A percentile compares a stretch with the other conserved stretches of the same genome.
These are phyloP conservation scores for Girardia tigrina DNA, from an alignment of 2,888 invertebrate species.

Conservation along the genomic window DNA sequence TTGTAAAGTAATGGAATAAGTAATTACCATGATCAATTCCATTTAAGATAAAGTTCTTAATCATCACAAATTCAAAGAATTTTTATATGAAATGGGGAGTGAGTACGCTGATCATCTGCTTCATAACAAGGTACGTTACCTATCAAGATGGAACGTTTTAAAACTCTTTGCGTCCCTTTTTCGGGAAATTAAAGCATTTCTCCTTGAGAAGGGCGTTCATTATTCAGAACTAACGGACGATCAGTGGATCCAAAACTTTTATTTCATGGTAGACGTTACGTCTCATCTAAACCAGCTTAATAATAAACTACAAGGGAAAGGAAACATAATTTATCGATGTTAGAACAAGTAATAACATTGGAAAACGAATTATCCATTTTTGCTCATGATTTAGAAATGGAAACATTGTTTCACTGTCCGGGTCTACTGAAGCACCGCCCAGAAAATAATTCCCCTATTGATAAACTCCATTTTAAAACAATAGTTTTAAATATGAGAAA, in stretches of 20 bases:
- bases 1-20: constrained; percentile 23
- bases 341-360: background rate
- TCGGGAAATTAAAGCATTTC: background rate
- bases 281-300: constrained; percentile 2
- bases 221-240: constrained; percentile 11
- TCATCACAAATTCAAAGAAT: constrained; percentile 28
- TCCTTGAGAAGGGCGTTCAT: background rate
- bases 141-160: constrained; percentile 25
- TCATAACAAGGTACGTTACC: constrained; percentile 29
- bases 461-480: background rate
- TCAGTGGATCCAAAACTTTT: background rate
- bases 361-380: background rate
- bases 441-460: too few species aligned
- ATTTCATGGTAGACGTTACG: constrained; percentile 11
- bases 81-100: constrained; percentile 23
- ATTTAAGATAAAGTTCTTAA: constrained; percentile 28
- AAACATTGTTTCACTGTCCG: background rate
- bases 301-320: background rate
- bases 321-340: constrained; percentile 14
- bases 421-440: background rate
- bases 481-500: background rate
- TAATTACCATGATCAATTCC: constrained; percentile 18
- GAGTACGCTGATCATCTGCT: constrained; percentile 21
- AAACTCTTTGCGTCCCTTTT: background rate
- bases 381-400: background rate